Conservation (phyloP, 2,797 vertebrate species). For the Merluccius polli region DNA sequence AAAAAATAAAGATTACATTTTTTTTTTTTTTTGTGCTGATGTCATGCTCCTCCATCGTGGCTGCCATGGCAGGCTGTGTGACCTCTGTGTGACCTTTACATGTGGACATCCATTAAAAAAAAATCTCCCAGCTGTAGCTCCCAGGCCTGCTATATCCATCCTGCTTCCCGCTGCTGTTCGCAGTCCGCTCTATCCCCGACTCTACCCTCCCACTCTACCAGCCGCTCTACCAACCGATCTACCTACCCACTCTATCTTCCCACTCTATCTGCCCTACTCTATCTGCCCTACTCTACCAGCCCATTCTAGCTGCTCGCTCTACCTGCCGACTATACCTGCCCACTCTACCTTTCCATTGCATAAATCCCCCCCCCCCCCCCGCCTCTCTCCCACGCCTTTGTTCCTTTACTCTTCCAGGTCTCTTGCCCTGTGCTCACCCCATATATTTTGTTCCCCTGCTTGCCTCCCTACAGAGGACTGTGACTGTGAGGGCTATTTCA, state of each 20-base stretch:
- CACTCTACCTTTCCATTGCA: background rate
- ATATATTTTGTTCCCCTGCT: slow-evolving; percentile 52
- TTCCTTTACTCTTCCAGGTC: slow-evolving; percentile 53
- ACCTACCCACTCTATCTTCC: background rate
- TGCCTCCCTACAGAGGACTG: slow-evolving; percentile 87
- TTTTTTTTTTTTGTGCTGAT: slow-evolving; percentile 1
- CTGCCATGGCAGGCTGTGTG: slow-evolving; percentile 22
- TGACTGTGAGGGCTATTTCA: slow-evolving; percentile 95
- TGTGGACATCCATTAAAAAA: slow-evolving; percentile 25
- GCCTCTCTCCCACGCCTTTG: slow-evolving; percentile 18
- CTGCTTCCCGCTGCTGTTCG: slow-evolving; percentile 27
- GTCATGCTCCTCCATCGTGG: slow-evolving; percentile 20
- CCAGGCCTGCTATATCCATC: slow-evolving; percentile 42
- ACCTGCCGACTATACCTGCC: background rate
- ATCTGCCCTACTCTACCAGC: slow-evolving; percentile 22
- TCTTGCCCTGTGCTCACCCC: slow-evolving; percentile 60
- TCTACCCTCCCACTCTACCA: too few species aligned
- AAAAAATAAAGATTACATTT: background rate
- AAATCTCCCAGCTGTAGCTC: slow-evolving; percentile 35
- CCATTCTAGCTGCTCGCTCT: background rate
- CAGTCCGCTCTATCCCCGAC: background rate
- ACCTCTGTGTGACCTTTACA: background rate
- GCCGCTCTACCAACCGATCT: too few species aligned
- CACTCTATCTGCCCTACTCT: background rate
- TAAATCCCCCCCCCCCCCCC: slow-evolving; percentile 26